Evolutionary conservation across 2,797 vertebrate genomes (phyloP).

Genomic region (Cirrhinus mrigala): DNA sequence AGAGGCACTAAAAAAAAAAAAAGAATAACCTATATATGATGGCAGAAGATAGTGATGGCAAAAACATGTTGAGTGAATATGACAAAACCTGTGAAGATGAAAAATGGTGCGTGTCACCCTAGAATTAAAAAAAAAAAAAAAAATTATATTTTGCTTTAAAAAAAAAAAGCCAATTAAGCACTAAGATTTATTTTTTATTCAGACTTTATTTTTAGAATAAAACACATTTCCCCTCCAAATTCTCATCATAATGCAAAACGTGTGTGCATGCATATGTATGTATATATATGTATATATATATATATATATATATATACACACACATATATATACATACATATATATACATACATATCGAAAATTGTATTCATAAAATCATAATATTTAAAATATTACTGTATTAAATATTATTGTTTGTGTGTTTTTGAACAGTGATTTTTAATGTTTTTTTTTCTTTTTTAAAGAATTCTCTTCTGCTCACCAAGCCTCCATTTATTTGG

Average conservation of each 20-base stretch:
- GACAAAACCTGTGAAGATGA: background rate
- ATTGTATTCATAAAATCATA: too few relatives aligned
- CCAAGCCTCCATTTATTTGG: too few relatives aligned
- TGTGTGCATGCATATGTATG: too few relatives aligned
- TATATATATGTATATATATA: background rate
- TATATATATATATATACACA: too few relatives aligned
- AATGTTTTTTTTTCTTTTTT: too few relatives aligned
- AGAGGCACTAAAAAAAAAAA: background rate
- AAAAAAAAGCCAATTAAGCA: background rate
- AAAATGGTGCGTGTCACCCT: background rate
- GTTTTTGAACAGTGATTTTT: too few relatives aligned
- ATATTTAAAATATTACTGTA: too few relatives aligned
- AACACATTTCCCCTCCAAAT: conserved; percentile 15
- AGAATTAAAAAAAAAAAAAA: background rate
- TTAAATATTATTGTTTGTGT: too few relatives aligned
- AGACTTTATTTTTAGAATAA: background rate
- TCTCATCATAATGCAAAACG: background rate
- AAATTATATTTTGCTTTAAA: background rate
- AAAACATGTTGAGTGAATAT: background rate
- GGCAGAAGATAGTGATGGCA: background rate
- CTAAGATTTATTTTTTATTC: background rate
- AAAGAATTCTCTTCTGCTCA: too few relatives aligned
- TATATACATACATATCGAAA: too few relatives aligned
- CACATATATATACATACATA: too few relatives aligned
- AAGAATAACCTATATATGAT: background rate